Base-by-base conservation (phyloP, 1,140 invertebrate genomes). In the Drosophila bocki region DNA sequence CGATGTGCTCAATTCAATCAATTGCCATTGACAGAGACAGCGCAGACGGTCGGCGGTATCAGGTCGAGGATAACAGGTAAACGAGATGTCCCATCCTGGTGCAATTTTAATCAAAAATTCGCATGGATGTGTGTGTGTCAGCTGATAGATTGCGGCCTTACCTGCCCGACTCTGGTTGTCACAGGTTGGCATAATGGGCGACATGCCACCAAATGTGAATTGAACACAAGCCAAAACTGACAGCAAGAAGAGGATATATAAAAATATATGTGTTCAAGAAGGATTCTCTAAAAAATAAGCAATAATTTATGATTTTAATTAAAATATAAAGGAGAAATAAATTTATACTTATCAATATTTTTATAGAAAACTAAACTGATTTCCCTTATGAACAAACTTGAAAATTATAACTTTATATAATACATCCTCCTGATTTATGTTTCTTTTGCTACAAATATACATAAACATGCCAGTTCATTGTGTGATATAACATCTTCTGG, bases 91-190 rank as follows among this genome's bases (percentile, higher is more conserved):
- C 56, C 17, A 19, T 53, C 41, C 39, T 42, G 39, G 53, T 69
- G 65, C 76, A 78, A 71, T 78, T 78, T 78, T 78, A 78, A 78
- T 78, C 76, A 78, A 78, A 77, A 78, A 77, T 41, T 60, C 62
- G 54, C 54, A 54, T 75, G 44, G 32, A n/a, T 53, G n/a, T 29
- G 37, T 12, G n/a, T 32, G 17, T 42, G 26, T 11, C 50, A 12
- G 12, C 53, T 72, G 53, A 72, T 51, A 50, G 69, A 72, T 72
- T 32, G 67, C 67, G 45, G 41, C 22, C 57, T 29, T 22, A 15
- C n/a, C 37, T 59, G 67, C 37, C 62, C 45, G 29, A n/a, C 8
- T 48, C 15, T 13, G 50, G 26, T 11, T 54, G 67, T 70, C 67
- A 54, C 67, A 19, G 67, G 53, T 50, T 72, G 69, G 53, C 69